phyloP scores from a whole-genome alignment of 2,113 vertebrate genomes.

The Phalacrocorax carbo region DNA sequence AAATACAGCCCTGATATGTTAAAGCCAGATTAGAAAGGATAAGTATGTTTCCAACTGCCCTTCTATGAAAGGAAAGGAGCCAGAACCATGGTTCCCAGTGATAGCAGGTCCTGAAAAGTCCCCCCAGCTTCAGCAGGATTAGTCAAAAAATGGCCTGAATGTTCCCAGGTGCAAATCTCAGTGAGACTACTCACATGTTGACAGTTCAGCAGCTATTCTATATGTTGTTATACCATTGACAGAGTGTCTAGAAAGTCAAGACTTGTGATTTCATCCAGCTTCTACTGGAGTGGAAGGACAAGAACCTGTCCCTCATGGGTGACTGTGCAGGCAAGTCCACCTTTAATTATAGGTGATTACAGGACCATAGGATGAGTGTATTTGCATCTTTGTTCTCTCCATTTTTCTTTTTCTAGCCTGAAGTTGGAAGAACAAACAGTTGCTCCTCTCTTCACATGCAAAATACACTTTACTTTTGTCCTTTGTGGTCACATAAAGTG shows the following conservation, averaged over 20 bases:
- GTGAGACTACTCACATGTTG: rapidly evolving
- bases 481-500: not conserved
- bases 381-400: not conserved
- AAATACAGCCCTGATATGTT: not conserved
- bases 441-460: not conserved
- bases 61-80: not conserved
- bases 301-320: not conserved
- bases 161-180: not conserved
- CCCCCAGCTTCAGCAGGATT: not conserved
- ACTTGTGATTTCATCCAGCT: not conserved
- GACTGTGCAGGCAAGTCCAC: not conserved
- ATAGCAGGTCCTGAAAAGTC: not conserved
- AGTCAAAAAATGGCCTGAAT: not conserved
- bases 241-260: not conserved
- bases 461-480: not conserved
- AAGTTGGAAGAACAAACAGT: not conserved
- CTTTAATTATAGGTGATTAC: not conserved
- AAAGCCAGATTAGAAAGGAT: not conserved
- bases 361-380: not conserved
- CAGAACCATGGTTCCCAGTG: not conserved
- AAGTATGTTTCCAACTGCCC: rapidly evolving
- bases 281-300: not conserved
- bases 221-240: not conserved
- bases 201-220: not conserved
- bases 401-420: not conserved